Conservation (phyloP, 2,797 vertebrate species). For the Fistularia tabacaria region DNA sequence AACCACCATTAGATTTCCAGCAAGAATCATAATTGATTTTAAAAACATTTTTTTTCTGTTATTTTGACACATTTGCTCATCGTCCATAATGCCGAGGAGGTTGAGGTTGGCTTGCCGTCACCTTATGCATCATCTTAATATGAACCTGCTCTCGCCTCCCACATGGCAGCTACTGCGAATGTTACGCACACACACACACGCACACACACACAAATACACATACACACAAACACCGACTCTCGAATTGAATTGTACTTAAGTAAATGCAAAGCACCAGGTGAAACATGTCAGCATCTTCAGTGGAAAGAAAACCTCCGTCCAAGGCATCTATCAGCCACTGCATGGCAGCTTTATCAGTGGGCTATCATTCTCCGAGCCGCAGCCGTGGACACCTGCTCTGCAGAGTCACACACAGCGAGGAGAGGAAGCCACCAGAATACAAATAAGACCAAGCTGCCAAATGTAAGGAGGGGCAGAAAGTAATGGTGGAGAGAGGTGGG, state of each 20-base stretch:
- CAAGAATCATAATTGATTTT: too few species aligned
- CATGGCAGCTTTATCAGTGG: slow-evolving; percentile 59
- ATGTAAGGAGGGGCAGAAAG: slow-evolving; percentile 31
- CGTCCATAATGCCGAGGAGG: too few species aligned
- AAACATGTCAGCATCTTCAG: slow-evolving; percentile 33
- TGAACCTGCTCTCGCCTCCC: too few species aligned
- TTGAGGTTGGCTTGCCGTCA: too few species aligned
- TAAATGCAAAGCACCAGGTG: slow-evolving; percentile 18
- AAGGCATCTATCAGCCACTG: slow-evolving; percentile 41
- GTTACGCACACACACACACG: too few species aligned
- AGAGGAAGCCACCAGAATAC: slow-evolving; percentile 65
- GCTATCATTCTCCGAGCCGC: slow-evolving; percentile 65
- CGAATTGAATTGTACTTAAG: not conserved
- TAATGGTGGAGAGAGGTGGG: slow-evolving; percentile 10
- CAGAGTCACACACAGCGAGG: slow-evolving; percentile 59
- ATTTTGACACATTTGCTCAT: too few species aligned
- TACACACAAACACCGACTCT: too few species aligned
- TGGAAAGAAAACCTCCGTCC: slow-evolving; percentile 18
- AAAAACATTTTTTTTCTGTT: too few species aligned
- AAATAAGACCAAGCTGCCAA: slow-evolving; percentile 50
- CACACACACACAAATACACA: too few species aligned
- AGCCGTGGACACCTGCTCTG: slow-evolving; percentile 69
- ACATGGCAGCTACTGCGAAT: too few species aligned
- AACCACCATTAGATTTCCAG: too few species aligned
- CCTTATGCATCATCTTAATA: too few species aligned